Percentiles rank a stretch among this genome's conserved stretches.
Evolutionary conservation across 1,140 invertebrate species (phyloP).

Genomic region (Neomicropteryx cornuta): DNA sequence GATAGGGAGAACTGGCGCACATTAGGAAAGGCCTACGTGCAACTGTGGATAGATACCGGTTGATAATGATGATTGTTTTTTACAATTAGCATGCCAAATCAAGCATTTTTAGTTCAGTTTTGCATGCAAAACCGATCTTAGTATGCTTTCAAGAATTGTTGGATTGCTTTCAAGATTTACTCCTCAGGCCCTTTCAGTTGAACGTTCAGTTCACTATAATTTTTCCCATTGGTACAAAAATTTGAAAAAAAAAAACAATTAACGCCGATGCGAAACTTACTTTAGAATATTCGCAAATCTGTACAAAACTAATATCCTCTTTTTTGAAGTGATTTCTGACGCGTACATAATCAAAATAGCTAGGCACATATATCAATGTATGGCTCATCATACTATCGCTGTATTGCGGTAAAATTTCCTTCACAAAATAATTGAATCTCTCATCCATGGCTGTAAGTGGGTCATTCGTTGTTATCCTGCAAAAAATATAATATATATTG

Average conservation of each 20-base stretch:
- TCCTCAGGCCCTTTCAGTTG: too few species aligned
- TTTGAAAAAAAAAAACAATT: slow-evolving; percentile 8
- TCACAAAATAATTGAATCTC: slow-evolving; percentile 81
- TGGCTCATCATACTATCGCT: slow-evolving; percentile 69
- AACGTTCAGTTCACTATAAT: not conserved
- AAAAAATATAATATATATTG: slow-evolving; percentile 6
- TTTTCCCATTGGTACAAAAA: slow-evolving; percentile 4
- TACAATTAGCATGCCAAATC: slow-evolving; percentile 6
- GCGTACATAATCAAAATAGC: slow-evolving; percentile 91
- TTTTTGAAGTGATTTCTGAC: slow-evolving; percentile 87
- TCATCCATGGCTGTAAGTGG: slow-evolving; percentile 53
- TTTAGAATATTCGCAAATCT: slow-evolving; percentile 82
- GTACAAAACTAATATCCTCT: slow-evolving; percentile 75
- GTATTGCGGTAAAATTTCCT: slow-evolving; percentile 75
- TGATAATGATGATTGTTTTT: too few species aligned
- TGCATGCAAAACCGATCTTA: not conserved
- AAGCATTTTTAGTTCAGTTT: not conserved
- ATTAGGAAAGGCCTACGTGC: too few species aligned
- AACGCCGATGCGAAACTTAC: too few species aligned
- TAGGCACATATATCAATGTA: slow-evolving; percentile 85
- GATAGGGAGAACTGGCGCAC: too few species aligned
- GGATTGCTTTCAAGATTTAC: too few species aligned
- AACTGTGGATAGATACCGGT: too few species aligned
- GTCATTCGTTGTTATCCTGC: slow-evolving; percentile 28
- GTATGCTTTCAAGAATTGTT: not conserved